Conservation (phyloP, 2,888 invertebrate genomes). For the Brachyopa scutellaris region DNA sequence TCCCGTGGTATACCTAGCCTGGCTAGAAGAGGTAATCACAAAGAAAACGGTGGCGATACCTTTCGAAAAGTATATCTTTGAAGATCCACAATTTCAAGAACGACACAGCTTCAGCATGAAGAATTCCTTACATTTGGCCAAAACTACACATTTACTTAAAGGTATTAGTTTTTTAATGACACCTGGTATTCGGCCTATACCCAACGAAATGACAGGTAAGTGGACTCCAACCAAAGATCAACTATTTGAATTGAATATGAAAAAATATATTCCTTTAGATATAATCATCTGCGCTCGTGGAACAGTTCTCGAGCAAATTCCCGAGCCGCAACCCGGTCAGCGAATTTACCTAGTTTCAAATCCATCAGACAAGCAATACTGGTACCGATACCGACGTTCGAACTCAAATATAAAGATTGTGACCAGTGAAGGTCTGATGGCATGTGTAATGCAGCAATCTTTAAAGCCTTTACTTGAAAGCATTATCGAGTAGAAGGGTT, state of each 20-base stretch:
- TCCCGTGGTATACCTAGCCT: slow-evolving; percentile 83
- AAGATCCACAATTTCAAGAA: slow-evolving; percentile 73
- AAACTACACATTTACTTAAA: slow-evolving; percentile 71
- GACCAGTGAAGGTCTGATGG: slow-evolving; percentile 75
- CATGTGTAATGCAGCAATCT: slow-evolving; percentile 75
- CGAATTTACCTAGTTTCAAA: slow-evolving; percentile 74
- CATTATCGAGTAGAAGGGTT: slow-evolving; percentile 6
- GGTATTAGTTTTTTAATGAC: slow-evolving; percentile 75
- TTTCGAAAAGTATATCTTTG: slow-evolving; percentile 70
- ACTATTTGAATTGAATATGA: too few relatives aligned
- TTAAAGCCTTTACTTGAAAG: slow-evolving; percentile 52
- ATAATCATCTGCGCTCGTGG: slow-evolving; percentile 76
- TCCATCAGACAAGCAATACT: slow-evolving; percentile 73
- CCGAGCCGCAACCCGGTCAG: slow-evolving; percentile 45
- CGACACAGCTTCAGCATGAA: slow-evolving; percentile 75
- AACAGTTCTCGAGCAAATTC: slow-evolving; percentile 53
- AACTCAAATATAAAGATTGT: slow-evolving; percentile 74
- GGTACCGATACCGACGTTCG: slow-evolving; percentile 74
- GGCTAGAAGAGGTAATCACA: slow-evolving; percentile 73
- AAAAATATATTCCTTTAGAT: slow-evolving; percentile 60
- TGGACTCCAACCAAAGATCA: too few relatives aligned
- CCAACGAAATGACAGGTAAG: slow-evolving; percentile 75
- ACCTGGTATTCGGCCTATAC: slow-evolving; percentile 73
- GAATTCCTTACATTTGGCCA: slow-evolving; percentile 73
- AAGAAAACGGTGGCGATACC: slow-evolving; percentile 46